Base-by-base conservation (phyloP, 2,888 invertebrate genomes). In the Callosobruchus maculatus region DNA sequence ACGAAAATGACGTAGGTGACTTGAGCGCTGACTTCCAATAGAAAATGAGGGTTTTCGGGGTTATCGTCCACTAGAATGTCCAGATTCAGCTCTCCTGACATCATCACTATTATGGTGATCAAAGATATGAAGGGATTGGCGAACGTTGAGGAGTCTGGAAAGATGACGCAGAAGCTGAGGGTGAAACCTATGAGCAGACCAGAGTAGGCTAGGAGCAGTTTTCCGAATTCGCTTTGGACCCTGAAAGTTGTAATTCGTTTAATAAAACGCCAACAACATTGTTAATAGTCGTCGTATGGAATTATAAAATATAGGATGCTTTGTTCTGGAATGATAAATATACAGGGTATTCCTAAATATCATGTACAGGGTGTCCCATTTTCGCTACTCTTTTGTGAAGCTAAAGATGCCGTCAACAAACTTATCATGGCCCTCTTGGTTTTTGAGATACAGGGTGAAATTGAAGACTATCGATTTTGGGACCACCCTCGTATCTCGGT, bases 81-180 rank as follows among this genome's bases (percentile, higher is more conserved):
- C 76, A 95, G 89, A 84, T 94, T 94, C 80, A 95, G 88, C 85
- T 95, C 95, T 0, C 95, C 95, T 7, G 95, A 95, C 95, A 95
- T 95, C 95, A 95, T 95, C 0, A 95, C 95, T 72, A 95, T 85
- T 4, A 95, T 94, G 0, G 95, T 94, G 74, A 95, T 94, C 76
- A 95, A 91, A 5, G 95, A 95, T 87, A 94, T 94, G 78, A 95
- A 93, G 0, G 95, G 95, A 86, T 95, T 94, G 20, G 94, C 93
- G 83, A 95, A 95, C 0, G 93, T 93, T 18, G 93, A 92, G 0
- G 94, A 93, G 77, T 93, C 92, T 0, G 95, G 95, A 85, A 95
- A 96, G 83, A 96, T 94, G 0, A 96, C 95, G 86, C 95, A 95
- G 83, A 96, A 96, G 84, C 95, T 95, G 74, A 95, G 93, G 0